A percentile compares a stretch with the other conserved stretches of the same genome.
Evolutionary conservation across 2,113 vertebrate species (phyloP).

Genomic region (Acrocephalus kingi): DNA sequence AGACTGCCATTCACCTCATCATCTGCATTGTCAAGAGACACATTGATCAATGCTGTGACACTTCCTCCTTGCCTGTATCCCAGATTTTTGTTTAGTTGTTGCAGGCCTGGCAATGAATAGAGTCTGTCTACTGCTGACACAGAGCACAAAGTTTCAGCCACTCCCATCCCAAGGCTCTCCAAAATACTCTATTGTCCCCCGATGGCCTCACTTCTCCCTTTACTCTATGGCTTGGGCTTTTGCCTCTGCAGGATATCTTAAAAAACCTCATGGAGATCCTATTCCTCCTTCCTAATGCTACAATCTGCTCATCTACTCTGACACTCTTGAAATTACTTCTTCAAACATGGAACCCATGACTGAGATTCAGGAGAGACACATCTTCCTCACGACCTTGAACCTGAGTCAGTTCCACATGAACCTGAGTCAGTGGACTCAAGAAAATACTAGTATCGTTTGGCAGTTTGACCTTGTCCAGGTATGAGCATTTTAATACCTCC

Average conservation of each 20-base stretch:
- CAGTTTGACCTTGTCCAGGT: background rate
- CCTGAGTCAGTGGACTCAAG: background rate
- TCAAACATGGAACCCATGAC: background rate
- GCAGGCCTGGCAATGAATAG: background rate
- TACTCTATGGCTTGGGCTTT: background rate
- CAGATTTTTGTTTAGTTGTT: background rate
- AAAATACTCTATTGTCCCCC: background rate
- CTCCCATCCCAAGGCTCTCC: background rate
- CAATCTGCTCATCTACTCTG: background rate
- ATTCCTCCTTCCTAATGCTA: background rate
- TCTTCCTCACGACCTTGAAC: background rate
- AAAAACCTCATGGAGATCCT: background rate
- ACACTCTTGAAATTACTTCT: background rate
- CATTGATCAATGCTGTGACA: background rate
- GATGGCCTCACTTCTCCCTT: background rate
- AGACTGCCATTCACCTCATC: background rate
- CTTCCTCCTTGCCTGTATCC: background rate
- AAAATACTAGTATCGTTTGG: background rate
- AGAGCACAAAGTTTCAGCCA: background rate
- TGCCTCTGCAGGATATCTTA: background rate
- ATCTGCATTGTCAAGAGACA: background rate
- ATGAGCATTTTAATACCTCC: background rate
- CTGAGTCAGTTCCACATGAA: background rate
- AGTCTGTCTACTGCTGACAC: background rate
- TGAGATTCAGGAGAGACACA: background rate